A percentile compares a stretch with the other conserved stretches of the same genome.
These are phyloP conservation scores for Echinarachnius parma DNA, from an alignment of 53 echinoderm and acorn worm genomes.

Conservation along the genomic window DNA sequence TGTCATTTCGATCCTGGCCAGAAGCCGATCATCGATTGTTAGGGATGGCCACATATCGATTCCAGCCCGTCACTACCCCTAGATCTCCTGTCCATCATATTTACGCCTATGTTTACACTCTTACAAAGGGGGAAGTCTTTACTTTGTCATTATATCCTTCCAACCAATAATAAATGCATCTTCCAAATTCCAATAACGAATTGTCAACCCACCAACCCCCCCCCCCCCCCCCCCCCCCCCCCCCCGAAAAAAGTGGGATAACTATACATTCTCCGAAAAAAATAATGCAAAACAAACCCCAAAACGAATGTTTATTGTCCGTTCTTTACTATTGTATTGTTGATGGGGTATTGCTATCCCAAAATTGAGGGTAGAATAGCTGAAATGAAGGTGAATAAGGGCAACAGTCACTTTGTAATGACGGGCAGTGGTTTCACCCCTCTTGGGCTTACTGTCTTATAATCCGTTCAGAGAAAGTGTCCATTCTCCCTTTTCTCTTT, in stretches of 20 bases:
- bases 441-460: neutral
- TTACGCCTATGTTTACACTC: constrained; percentile 7
- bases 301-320: too few species aligned
- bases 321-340: too few species aligned
- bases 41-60: constrained; percentile 27
- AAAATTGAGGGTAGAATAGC: neutral
- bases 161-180: too few species aligned
- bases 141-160: constrained; percentile 7
- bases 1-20: too few species aligned
- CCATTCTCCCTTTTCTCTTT: too few species aligned
- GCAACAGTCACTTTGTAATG: constrained; percentile 4
- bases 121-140: constrained; percentile 23
- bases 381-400: neutral
- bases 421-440: constrained; percentile 10
- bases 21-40: constrained; percentile 30
- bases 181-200: too few species aligned
- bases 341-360: too few species aligned
- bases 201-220: constrained; percentile 9
- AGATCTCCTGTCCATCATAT: constrained; percentile 30
- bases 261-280: too few species aligned
- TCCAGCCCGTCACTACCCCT: neutral
- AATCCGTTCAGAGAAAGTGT: constrained; percentile 32
- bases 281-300: too few species aligned
- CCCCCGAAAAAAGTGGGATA: neutral
- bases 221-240: neutral